Percentiles rank a stretch among this genome's conserved stretches.
phyloP scores from a whole-genome alignment of 2,888 invertebrate genomes.

The Dendrolimus pini region DNA sequence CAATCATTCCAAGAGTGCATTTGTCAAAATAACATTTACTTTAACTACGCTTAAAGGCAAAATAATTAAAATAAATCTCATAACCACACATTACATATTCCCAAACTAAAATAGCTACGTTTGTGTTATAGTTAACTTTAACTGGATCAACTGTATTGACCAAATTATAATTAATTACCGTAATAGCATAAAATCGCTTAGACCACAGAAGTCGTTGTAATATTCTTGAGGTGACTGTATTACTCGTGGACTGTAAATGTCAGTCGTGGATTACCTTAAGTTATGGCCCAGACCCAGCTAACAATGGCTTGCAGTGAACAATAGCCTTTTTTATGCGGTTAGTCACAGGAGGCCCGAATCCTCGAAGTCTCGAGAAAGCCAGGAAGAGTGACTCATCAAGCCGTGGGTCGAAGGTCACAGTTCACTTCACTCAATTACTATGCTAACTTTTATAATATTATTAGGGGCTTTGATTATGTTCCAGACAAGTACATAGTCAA shows the following conservation, averaged over 20 bases:
- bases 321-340: slow-evolving; percentile 46
- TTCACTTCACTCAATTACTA: slow-evolving; percentile 22
- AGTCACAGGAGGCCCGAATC: slow-evolving; percentile 53
- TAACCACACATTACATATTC: no score
- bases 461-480: not conserved
- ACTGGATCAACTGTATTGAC: no score
- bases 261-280: slow-evolving; percentile 14
- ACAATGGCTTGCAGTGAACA: slow-evolving; percentile 41
- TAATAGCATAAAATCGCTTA: no score
- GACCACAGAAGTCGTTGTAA: no score
- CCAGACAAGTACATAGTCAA: slow-evolving; percentile 2
- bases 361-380: slow-evolving; percentile 32
- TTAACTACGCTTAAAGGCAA: no score
- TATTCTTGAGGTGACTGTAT: no score
- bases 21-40: no score
- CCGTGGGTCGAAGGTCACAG: slow-evolving; percentile 49
- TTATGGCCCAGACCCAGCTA: slow-evolving; percentile 21
- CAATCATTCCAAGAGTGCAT: no score
- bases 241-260: slow-evolving; percentile 18
- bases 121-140: no score
- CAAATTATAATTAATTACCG: no score
- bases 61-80: no score
- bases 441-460: not conserved
- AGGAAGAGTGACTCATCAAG: slow-evolving; percentile 59
- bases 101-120: no score